Evolutionary conservation across 2,888 invertebrate genomes (phyloP).

Genomic region (Scaptomyza parva): DNA sequence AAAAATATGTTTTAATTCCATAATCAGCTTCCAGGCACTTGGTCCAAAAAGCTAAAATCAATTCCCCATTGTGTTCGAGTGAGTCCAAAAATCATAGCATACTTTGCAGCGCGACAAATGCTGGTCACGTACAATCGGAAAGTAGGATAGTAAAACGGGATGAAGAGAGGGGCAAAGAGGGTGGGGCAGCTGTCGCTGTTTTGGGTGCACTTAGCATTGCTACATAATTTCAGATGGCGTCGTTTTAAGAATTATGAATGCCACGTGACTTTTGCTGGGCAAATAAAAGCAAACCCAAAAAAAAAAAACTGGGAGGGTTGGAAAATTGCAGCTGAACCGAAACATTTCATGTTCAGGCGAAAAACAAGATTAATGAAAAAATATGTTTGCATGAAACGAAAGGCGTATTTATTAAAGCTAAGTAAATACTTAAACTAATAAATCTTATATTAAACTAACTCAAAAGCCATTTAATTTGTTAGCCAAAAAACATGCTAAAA

Average conservation of each 20-base stretch:
- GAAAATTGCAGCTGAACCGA: slow-evolving; percentile 42
- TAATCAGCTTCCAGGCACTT: slow-evolving; percentile 68
- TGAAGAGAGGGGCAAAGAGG: neutral
- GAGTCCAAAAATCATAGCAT: slow-evolving; percentile 56
- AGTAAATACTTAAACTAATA: neutral
- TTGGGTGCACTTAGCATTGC: slow-evolving; percentile 74
- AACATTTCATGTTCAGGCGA: slow-evolving; percentile 32
- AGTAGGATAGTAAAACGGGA: neutral
- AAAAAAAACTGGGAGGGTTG: slow-evolving; percentile 10
- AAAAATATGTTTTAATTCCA: slow-evolving; percentile 76
- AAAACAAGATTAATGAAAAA: slow-evolving; percentile 26
- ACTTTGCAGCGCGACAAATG: slow-evolving; percentile 65
- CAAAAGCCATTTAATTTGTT: neutral
- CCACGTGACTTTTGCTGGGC: slow-evolving; percentile 81
- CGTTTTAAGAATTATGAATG: slow-evolving; percentile 84
- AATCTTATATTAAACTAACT: neutral
- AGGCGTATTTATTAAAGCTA: neutral
- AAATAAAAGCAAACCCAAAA: slow-evolving; percentile 55
- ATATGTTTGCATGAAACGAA: neutral
- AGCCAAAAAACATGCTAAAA: neutral
- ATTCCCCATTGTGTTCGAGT: slow-evolving; percentile 65
- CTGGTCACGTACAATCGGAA: slow-evolving; percentile 72
- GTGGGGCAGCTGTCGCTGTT: slow-evolving; percentile 54
- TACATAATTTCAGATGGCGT: slow-evolving; percentile 77
- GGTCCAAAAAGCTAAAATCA: slow-evolving; percentile 62